Conservation (phyloP, 2,888 invertebrate genomes). For the Tromatobia lineatoria region DNA sequence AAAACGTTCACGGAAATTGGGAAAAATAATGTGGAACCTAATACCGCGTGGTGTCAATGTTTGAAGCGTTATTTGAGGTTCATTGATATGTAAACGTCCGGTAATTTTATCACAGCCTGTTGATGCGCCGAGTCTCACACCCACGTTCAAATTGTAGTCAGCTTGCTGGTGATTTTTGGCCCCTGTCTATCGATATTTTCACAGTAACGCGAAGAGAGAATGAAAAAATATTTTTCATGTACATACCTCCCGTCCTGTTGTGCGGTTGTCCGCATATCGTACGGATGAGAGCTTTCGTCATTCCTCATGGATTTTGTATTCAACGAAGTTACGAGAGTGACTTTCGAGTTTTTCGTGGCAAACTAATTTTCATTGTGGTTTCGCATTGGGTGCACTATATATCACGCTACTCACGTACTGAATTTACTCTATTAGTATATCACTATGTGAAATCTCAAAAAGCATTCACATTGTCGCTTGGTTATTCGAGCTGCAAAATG, state of each 20-base stretch:
- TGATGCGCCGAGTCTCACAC: constrained; percentile 6
- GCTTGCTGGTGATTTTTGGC: constrained; percentile 12
- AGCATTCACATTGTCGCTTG: constrained; percentile 6
- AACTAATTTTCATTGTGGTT: constrained; percentile 33
- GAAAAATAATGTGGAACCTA: constrained; percentile 24
- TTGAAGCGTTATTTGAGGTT: constrained; percentile 34
- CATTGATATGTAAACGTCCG: constrained; percentile 49
- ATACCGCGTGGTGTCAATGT: background rate
- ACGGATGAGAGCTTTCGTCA: constrained; percentile 16
- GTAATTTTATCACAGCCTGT: constrained; percentile 27
- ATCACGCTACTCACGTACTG: constrained; percentile 8
- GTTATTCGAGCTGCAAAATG: constrained; percentile 14
- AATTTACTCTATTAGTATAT: constrained; percentile 31
- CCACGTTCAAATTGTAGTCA: background rate
- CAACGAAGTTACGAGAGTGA: constrained; percentile 15
- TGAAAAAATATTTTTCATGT: constrained; percentile 43
- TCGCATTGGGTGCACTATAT: background rate
- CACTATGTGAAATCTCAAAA: constrained; percentile 21
- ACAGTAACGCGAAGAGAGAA: constrained; percentile 20
- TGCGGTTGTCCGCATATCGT: background rate
- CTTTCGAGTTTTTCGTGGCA: constrained; percentile 13
- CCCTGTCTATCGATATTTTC: constrained; percentile 44
- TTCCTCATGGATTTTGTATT: constrained; percentile 44
- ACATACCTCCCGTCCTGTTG: background rate
- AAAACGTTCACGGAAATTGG: background rate